Percentiles rank a stretch among this genome's conserved stretches.
Conservation (phyloP, 2,888 invertebrate genomes). For the Drosophila subquinaria region DNA sequence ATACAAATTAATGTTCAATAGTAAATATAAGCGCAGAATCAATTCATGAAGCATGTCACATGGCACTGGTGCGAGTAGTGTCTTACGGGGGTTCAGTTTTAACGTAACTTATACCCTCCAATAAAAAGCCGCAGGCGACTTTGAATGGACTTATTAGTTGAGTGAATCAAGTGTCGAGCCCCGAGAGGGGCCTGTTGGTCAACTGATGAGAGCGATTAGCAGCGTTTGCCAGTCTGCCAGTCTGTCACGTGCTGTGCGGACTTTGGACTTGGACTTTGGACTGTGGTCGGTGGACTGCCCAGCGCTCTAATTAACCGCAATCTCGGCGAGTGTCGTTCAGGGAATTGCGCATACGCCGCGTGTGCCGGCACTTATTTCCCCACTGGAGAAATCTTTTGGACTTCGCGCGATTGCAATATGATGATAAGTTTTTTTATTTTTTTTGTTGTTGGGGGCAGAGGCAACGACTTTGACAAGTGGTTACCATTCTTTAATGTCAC, state of each 20-base stretch:
- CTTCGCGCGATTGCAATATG: conserved; percentile 38
- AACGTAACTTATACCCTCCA: conserved; percentile 46
- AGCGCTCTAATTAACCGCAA: conserved; percentile 55
- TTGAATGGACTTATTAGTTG: conserved; percentile 52
- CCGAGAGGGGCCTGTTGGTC: conserved; percentile 24
- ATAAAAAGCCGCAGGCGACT: conserved; percentile 29
- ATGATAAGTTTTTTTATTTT: conserved; percentile 53
- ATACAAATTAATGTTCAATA: neutral
- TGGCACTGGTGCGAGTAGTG: neutral
- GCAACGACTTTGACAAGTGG: conserved; percentile 69
- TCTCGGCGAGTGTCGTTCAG: conserved; percentile 46
- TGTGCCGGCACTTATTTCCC: conserved; percentile 34
- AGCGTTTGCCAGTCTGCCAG: conserved; percentile 31
- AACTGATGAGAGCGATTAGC: conserved; percentile 52
- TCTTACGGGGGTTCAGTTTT: conserved; percentile 33
- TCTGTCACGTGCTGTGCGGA: conserved; percentile 16
- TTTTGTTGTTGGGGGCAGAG: neutral
- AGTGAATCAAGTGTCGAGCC: conserved; percentile 27
- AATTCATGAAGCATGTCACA: conserved; percentile 5
- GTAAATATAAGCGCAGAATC: neutral
- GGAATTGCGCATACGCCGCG: conserved; percentile 61
- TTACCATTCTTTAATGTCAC: conserved; percentile 79
- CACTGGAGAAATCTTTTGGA: conserved; percentile 19
- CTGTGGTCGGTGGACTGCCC: neutral
- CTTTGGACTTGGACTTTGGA: neutral